A percentile compares a stretch with the other conserved stretches of the same genome.
Conservation (phyloP, 2,888 invertebrate species). For the Allophyes oxyacanthae region DNA sequence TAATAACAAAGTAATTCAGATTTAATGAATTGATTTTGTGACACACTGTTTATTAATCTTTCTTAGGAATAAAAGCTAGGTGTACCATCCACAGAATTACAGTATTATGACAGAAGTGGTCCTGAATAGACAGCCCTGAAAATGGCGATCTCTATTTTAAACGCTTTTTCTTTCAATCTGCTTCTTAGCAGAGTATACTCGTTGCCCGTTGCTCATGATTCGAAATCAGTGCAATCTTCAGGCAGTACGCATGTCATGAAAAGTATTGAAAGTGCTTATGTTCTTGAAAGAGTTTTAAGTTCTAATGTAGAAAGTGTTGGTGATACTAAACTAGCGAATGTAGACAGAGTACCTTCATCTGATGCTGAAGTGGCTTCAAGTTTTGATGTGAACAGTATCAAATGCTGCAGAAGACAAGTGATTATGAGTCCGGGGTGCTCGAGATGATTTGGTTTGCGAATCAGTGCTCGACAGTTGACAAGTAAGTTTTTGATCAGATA, state of each 20-base stretch:
- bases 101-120: background rate
- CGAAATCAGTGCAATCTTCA: background rate
- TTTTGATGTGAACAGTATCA: background rate
- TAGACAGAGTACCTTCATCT: slow-evolving; percentile 1
- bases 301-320: background rate
- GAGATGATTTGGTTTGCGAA: background rate
- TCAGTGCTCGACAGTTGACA: background rate
- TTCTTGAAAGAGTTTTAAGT: background rate
- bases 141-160: slow-evolving; percentile 18
- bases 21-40: no score
- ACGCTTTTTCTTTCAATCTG: slow-evolving; percentile 9
- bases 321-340: background rate
- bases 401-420: background rate
- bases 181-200: slow-evolving; percentile 14
- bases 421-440: background rate
- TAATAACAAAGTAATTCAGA: no score
- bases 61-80: no score
- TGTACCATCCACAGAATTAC: no score
- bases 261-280: background rate
- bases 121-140: slow-evolving; percentile 11
- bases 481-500: no score
- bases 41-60: no score
- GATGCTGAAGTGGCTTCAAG: background rate
- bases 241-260: background rate
- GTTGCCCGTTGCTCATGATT: slow-evolving; percentile 9